Evolutionary conservation across 1,140 invertebrate species (phyloP).

Genomic region (Lanistes nyassanus): DNA sequence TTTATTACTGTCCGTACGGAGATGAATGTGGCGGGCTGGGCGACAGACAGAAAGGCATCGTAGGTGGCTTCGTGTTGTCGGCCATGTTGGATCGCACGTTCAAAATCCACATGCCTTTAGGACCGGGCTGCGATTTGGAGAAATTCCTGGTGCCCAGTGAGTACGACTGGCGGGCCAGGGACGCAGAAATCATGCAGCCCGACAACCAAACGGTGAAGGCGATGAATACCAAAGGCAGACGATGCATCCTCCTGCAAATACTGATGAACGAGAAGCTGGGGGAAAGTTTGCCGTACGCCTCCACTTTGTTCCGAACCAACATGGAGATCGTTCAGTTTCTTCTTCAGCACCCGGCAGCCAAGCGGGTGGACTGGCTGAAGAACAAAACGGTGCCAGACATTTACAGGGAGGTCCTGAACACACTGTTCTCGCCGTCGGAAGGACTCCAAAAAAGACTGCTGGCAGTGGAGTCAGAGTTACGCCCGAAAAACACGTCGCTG

Average conservation of each 20-base stretch:
- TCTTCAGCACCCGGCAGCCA: constrained; percentile 8
- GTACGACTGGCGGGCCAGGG: constrained; percentile 19
- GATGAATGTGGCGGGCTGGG: constrained; percentile 27
- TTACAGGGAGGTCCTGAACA: not conserved
- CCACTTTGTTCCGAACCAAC: constrained; percentile 18
- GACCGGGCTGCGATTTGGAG: constrained; percentile 10
- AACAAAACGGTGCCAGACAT: not conserved
- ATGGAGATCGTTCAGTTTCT: constrained; percentile 25
- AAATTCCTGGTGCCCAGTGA: constrained; percentile 16
- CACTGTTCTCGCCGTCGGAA: constrained; percentile 1
- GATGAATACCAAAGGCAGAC: not conserved
- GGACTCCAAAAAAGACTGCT: not conserved
- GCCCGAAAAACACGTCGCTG: constrained; percentile 3
- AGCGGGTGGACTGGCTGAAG: not conserved
- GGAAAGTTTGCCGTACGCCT: constrained; percentile 3
- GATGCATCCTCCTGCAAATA: not conserved
- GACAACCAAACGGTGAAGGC: not conserved
- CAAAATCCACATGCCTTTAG: constrained; percentile 24
- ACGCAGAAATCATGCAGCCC: not conserved
- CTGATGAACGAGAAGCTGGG: constrained; percentile 9
- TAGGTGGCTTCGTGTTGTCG: constrained; percentile 28
- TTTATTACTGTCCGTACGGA: not conserved
- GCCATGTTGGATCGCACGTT: constrained; percentile 28
- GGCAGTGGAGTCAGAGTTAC: not conserved
- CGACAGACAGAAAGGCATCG: constrained; percentile 31